phyloP scores from a whole-genome alignment of 2,888 invertebrate genomes.

The Dolomedes plantarius region DNA sequence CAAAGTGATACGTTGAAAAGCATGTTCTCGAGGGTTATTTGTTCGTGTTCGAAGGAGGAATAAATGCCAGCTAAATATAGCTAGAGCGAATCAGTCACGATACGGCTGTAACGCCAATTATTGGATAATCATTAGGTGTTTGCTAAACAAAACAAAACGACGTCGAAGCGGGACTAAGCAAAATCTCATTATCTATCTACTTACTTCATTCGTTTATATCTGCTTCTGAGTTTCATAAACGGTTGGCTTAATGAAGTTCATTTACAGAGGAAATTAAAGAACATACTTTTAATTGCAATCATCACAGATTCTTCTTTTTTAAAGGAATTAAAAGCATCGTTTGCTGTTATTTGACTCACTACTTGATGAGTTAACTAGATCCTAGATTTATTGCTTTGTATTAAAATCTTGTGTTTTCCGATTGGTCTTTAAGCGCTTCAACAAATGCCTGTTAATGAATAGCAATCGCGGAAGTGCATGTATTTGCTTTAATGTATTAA shows the following conservation, averaged over 20 bases:
- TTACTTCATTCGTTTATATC: conserved; percentile 24
- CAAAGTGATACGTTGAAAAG: too few relatives aligned
- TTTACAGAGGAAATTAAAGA: conserved; percentile 34
- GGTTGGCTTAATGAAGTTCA: conserved; percentile 23
- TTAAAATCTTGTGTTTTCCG: too few relatives aligned
- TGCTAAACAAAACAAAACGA: conserved; percentile 32
- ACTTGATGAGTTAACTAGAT: not conserved
- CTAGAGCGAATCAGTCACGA: not conserved
- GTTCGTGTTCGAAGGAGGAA: not conserved
- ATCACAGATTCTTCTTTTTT: not conserved
- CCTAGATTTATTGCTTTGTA: not conserved
- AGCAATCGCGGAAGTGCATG: too few relatives aligned
- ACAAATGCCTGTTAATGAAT: too few relatives aligned
- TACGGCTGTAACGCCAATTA: conserved; percentile 18
- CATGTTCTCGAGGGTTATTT: too few relatives aligned
- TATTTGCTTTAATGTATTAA: too few relatives aligned
- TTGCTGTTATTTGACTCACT: not conserved
- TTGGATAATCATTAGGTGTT: conserved; percentile 57
- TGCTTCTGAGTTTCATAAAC: conserved; percentile 14
- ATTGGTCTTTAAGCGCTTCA: too few relatives aligned
- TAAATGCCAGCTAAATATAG: conserved; percentile 33
- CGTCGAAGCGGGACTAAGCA: not conserved
- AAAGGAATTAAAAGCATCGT: conserved; percentile 24
- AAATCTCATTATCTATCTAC: conserved; percentile 45
- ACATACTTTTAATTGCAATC: conserved; percentile 15